Base-by-base conservation (phyloP, 2,797 vertebrate genomes). In the Lithobates pipiens region DNA sequence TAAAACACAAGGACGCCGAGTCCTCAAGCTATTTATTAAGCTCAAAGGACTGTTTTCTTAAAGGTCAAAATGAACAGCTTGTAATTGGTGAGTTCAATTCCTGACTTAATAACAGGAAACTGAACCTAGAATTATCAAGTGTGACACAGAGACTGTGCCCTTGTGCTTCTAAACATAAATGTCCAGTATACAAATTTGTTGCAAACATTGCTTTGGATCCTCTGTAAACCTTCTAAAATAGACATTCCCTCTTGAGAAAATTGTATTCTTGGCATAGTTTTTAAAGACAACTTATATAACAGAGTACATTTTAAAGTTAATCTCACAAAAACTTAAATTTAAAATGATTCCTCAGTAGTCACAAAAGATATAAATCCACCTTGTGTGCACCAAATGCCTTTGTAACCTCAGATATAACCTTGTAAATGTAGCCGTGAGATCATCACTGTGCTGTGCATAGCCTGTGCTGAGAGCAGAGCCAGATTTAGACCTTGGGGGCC, bases 61-160 rank as follows among this genome's bases (percentile, higher is more conserved):
- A 78, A 85, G 69, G 83, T 85, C 68, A 85, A 72, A 39, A 85
- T 32, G 72, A 73, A 67, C 83, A 78, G 57, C 25, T 65, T 72
- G 54, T 85, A 79, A 85, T 65, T 85, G 83, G 83, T 25, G 36
- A 85, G 76, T 78, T 78, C 50, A 79, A 85, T 79, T 79, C 83
- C 83, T 46, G 76, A 79, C 83, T 85, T 68, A 69, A 85, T 25
- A 79, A 85, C 83, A 85, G 83, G 83, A 85, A 85, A 79, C 83
- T 23, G 16, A 73, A 74, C 68, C 83, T 85, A 72, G 54, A 39
- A 67, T 79, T 78, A 85, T 85, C 83, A 78, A 34, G 69, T 46
- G 68, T 73, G 54, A 65, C 42, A 71, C 29, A 79, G 34, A 85
- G 76, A 85, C 79, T 78, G 54, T 79, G 76, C 50, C 82, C 82